Conservation (phyloP, 1,140 invertebrate species). For the Gryllus bimaculatus region DNA sequence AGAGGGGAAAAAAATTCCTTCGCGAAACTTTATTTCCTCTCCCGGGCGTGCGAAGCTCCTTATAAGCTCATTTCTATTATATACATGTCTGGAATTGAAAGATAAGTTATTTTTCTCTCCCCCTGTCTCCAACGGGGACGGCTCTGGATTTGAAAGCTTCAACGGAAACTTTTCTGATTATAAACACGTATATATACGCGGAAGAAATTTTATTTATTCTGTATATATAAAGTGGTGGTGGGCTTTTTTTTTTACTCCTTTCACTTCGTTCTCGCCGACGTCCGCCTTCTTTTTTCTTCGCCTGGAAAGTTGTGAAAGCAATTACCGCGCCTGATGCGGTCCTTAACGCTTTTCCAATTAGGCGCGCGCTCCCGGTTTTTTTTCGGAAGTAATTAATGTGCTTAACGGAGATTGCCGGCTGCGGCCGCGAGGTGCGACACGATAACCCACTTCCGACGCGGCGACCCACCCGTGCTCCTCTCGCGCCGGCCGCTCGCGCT, state of each 20-base stretch:
- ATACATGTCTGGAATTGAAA: constrained; percentile 5
- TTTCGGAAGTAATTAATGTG: constrained; percentile 1
- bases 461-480: no score
- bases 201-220: constrained; percentile 1
- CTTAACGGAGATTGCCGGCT: background rate
- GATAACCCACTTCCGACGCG: background rate
- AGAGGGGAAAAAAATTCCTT: background rate
- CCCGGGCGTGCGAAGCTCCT: background rate
- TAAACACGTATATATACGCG: background rate
- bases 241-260: background rate
- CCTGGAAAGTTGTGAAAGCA: background rate
- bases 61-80: constrained; percentile 6
- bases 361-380: background rate
- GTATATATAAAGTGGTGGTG: background rate
- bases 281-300: background rate
- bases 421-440: background rate
- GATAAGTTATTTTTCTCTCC: constrained; percentile 5
- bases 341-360: background rate
- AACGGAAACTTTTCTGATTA: constrained; percentile 1
- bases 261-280: background rate
- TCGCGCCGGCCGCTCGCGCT: background rate
- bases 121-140: background rate
- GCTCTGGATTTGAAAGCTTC: background rate
- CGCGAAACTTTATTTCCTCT: constrained; percentile 1
- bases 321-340: background rate